These are phyloP conservation scores for Dysmachus trigonus DNA, from an alignment of 2,888 invertebrate species.

Conservation along the genomic window DNA sequence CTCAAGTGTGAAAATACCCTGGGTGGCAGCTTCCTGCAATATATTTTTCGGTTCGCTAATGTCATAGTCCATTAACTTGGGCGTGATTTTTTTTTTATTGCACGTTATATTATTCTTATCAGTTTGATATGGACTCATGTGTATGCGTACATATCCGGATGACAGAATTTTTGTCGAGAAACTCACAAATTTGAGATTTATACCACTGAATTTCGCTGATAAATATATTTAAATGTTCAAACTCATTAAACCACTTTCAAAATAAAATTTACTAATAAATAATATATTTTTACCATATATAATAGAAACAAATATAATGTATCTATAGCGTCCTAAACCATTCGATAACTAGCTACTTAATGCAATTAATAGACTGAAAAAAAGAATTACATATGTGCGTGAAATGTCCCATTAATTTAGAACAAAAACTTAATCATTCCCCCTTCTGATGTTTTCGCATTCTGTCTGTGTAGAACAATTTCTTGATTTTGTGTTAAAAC, in stretches of 20 bases:
- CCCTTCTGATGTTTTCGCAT: not conserved
- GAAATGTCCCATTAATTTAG: not conserved
- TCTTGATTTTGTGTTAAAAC: not conserved
- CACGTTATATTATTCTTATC: slow-evolving; percentile 21
- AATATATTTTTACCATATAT: no score
- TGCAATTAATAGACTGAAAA: not conserved
- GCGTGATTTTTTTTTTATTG: slow-evolving; percentile 17
- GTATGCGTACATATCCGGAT: not conserved
- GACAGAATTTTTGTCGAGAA: no score
- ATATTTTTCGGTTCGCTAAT: slow-evolving; percentile 28
- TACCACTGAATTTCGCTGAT: no score
- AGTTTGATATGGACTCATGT: not conserved
- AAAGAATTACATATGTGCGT: not conserved
- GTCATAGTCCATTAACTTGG: slow-evolving; percentile 26
- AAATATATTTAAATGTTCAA: no score
- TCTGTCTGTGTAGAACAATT: not conserved
- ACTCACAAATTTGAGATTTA: no score
- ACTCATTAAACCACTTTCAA: no score
- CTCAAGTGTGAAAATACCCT: slow-evolving; percentile 26
- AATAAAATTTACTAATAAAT: no score
- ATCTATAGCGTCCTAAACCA: no score
- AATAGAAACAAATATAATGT: no score
- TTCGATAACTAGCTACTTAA: not conserved
- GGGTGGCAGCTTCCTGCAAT: slow-evolving; percentile 1
- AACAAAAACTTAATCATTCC: not conserved